phyloP scores from a whole-genome alignment of 2,113 vertebrate species.

The Notechis scutatus region DNA sequence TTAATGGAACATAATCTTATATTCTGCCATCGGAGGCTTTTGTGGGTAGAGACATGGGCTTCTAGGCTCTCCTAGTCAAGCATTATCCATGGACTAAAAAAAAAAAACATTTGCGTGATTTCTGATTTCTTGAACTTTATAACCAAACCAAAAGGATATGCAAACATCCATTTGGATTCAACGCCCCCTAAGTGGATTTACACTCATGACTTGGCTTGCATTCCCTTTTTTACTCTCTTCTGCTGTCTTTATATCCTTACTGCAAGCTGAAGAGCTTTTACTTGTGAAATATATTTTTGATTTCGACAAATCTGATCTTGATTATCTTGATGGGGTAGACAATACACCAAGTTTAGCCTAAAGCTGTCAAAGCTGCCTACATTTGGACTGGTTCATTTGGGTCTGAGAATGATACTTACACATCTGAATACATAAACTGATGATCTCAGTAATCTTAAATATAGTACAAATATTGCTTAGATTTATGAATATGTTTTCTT shows the following conservation, averaged over 20 bases:
- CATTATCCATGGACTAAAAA: not conserved
- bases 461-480: not conserved
- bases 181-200: not conserved
- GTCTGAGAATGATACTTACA: not conserved
- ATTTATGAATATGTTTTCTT: not conserved
- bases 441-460: not conserved
- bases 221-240: not conserved
- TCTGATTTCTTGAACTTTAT: not conserved
- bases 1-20: not conserved
- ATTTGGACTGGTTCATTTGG: not conserved
- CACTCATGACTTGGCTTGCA: not conserved
- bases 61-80: not conserved
- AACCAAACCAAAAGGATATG: not conserved
- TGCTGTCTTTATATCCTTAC: not conserved
- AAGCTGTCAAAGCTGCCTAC: not conserved
- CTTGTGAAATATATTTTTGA: not conserved
- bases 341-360: not conserved
- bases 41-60: not conserved
- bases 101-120: not conserved
- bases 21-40: not conserved
- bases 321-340: not conserved
- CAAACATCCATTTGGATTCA: not conserved
- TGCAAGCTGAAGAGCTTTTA: not conserved
- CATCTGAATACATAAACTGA: not conserved
- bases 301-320: not conserved